Evolutionary conservation across 2,797 vertebrate genomes (phyloP).

Genomic region (Taeniopygia guttata): DNA sequence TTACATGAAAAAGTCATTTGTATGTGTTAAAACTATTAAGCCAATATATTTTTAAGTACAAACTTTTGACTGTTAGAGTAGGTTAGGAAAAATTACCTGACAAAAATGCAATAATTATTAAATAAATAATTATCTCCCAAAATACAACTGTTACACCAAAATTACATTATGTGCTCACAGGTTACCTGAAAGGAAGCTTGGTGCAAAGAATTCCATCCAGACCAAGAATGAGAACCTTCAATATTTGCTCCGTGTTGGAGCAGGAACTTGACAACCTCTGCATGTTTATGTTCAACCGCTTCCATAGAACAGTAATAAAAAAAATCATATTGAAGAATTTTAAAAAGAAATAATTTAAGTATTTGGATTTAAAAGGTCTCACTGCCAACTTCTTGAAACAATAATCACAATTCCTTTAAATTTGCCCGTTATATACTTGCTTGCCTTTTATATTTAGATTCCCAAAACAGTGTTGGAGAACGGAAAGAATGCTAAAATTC

Average conservation of each 20-base stretch:
- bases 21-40: neutral
- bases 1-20: neutral
- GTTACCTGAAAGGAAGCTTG: slow-evolving; percentile 91
- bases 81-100: slow-evolving; percentile 4
- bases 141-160: slow-evolving; percentile 41
- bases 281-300: slow-evolving; percentile 85
- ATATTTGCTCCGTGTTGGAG: slow-evolving; percentile 81
- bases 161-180: slow-evolving; percentile 21
- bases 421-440: neutral
- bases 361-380: neutral
- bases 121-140: neutral
- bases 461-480: neutral
- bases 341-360: neutral
- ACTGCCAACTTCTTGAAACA: neutral
- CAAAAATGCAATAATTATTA: neutral
- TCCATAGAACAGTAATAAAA: neutral
- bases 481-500: neutral
- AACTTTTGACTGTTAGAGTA: neutral
- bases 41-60: neutral
- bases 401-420: neutral
- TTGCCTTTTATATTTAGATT: neutral
- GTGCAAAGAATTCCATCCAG: slow-evolving; percentile 93
- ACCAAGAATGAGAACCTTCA: slow-evolving; percentile 84
- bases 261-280: slow-evolving; percentile 78
- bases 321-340: neutral